Base-by-base conservation (phyloP, 2,797 vertebrate genomes). In the Gymnocypris eckloni region DNA sequence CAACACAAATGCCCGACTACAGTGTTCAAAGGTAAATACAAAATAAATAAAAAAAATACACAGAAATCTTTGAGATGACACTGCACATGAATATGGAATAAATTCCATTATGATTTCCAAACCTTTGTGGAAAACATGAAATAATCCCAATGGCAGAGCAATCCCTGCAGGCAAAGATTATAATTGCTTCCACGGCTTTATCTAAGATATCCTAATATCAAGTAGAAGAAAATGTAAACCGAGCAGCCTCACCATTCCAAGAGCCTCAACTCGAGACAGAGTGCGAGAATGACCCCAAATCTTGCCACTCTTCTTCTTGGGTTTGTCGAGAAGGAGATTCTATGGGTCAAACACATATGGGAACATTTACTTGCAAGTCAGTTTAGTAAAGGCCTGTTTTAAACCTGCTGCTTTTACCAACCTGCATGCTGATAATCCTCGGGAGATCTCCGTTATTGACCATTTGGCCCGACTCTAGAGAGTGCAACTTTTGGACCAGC, bases 341-440 rank as follows among this genome's bases (percentile, higher is more conserved):
- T 96, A 87, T 2, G 50, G 64, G 11, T n/a, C 59, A 71, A 83
- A 81, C 15, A 87, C 28, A 25, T 6, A 64, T 82, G 39, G 18
- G 25, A 77, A 37, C 8, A 7, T n/a, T 66, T 48, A 50, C 56
- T 52, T 33, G 33, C 18, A 54, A 41, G n/a, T 64, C 15, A 20
- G 28, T 67, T 6, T 4, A 25, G 7, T 39, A 61, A 50, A 9
- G 2, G 16, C 16, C 8, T 0, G 7, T 50, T 41, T n/a, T 6
- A 20, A 64, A 0, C 6, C 41, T 16, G 12, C 4, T 4, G 6
- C 18, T 41, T 18, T 28, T n/a, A 72, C 90, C 90, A 83, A 98
- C 97, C 96, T 99, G 98, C 87, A 94, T 93, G 89, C 95, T 95
- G 71, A 95, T 95, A 90, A 96, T 95, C 91, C 94, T 92, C 94